Percentiles rank a stretch among this genome's conserved stretches.
Conservation (phyloP, 1,140 invertebrate species). For the Lordiphosa clarofinis region DNA sequence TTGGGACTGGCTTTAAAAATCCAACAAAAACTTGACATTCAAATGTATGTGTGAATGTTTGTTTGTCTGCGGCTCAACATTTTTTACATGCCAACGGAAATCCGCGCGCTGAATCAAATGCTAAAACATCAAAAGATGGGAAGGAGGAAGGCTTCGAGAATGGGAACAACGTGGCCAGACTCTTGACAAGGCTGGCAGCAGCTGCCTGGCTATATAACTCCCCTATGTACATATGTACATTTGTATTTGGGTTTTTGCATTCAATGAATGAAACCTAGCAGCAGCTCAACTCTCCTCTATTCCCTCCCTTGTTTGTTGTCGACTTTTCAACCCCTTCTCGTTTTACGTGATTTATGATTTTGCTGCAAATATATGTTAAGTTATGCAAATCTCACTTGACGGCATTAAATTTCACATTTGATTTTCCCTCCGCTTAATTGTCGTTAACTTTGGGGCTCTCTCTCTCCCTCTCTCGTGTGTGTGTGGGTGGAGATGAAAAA, state of each 20-base stretch:
- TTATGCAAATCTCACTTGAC: conserved; percentile 52
- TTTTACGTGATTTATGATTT: conserved; percentile 29
- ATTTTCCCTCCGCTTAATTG: conserved; percentile 49
- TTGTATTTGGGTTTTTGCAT: conserved; percentile 11
- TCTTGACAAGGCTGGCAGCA: conserved; percentile 8
- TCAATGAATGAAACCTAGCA: conserved; percentile 14
- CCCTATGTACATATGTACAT: conserved; percentile 3
- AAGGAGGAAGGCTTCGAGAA: conserved; percentile 2
- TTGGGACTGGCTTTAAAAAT: too few species aligned
- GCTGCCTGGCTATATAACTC: background rate
- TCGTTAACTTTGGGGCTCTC: conserved; percentile 1
- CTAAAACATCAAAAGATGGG: conserved; percentile 11
- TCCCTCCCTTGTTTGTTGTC: conserved; percentile 10
- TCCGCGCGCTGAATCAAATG: conserved; percentile 12
- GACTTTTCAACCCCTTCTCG: conserved; percentile 25
- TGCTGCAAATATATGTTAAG: conserved; percentile 38
- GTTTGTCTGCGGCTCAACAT: conserved; percentile 5
- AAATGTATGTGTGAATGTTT: conserved; percentile 35
- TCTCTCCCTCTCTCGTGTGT: conserved; percentile 2
- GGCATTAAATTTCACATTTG: conserved; percentile 47
- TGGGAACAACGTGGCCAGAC: conserved; percentile 16
- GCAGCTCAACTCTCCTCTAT: conserved; percentile 15
- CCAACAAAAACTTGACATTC: conserved; percentile 65
- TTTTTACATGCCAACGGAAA: conserved; percentile 12
- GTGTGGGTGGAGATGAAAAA: conserved; percentile 6